Percentiles rank a stretch among this genome's conserved stretches.
Conservation (phyloP, 2,797 vertebrate genomes). For the Sphenodon punctatus region DNA sequence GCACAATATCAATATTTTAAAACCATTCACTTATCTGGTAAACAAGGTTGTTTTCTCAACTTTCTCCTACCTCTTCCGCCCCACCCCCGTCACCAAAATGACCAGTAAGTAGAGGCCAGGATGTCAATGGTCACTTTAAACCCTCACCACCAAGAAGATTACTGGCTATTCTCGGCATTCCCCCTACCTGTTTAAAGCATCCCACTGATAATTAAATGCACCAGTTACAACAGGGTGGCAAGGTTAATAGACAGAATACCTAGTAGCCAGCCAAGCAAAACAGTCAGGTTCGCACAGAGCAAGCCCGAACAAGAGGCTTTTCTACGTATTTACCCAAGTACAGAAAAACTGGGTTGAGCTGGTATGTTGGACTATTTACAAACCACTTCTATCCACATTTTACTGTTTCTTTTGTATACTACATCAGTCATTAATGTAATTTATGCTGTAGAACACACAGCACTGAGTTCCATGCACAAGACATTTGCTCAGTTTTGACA, state of each 20-base stretch:
- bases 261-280: slow-evolving; percentile 90
- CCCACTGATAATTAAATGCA: slow-evolving; percentile 91
- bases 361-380: slow-evolving; percentile 81
- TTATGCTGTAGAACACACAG: slow-evolving; percentile 21
- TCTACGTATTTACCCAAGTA: slow-evolving; percentile 79
- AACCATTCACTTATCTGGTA: slow-evolving; percentile 61
- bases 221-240: slow-evolving; percentile 92
- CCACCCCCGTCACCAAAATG: slow-evolving; percentile 62
- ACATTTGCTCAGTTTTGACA: slow-evolving; percentile 5
- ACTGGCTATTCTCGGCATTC: slow-evolving; percentile 76
- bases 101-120: slow-evolving; percentile 53
- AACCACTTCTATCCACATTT: slow-evolving; percentile 68
- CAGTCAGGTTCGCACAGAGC: slow-evolving; percentile 88
- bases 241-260: slow-evolving; percentile 98
- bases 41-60: slow-evolving; percentile 70
- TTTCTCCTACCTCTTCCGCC: background rate
- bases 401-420: slow-evolving; percentile 54
- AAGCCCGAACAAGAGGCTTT: slow-evolving; percentile 91
- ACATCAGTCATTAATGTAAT: slow-evolving; percentile 39
- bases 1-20: slow-evolving; percentile 49
- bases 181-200: slow-evolving; percentile 87
- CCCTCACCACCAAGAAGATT: slow-evolving; percentile 64
- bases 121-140: slow-evolving; percentile 70
- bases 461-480: background rate
- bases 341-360: slow-evolving; percentile 82